Evolutionary conservation across 2,113 vertebrate genomes (phyloP).

Genomic region (Pogona vitticeps): DNA sequence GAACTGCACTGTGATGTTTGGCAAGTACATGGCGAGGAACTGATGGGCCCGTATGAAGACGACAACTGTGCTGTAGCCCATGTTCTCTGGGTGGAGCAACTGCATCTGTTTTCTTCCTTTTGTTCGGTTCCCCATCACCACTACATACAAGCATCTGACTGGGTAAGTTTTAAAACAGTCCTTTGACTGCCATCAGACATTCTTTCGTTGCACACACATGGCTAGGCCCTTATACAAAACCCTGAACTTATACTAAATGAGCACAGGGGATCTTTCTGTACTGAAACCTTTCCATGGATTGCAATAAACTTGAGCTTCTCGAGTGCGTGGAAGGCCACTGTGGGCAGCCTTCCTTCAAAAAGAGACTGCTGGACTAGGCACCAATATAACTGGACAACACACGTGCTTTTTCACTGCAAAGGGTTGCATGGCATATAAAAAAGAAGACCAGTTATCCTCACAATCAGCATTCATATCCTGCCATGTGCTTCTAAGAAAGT

Average conservation of each 20-base stretch:
- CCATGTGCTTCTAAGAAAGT: constrained; percentile 62
- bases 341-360: background rate
- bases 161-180: background rate
- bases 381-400: background rate
- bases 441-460: no score
- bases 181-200: background rate
- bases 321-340: background rate
- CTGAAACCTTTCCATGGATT: background rate
- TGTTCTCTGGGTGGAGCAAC: no score
- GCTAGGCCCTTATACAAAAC: background rate
- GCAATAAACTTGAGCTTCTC: background rate
- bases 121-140: background rate
- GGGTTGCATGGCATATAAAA: background rate
- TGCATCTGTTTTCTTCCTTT: background rate
- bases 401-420: constrained; percentile 18
- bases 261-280: background rate
- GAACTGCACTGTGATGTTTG: background rate
- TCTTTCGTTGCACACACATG: background rate
- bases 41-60: background rate
- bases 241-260: background rate
- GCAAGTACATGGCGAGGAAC: background rate
- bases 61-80: background rate
- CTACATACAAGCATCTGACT: background rate
- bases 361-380: background rate
- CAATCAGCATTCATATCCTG: constrained; percentile 26